Evolutionary conservation across 2,113 vertebrate species (phyloP).

Genomic region (Eulacestoma nigropectus): DNA sequence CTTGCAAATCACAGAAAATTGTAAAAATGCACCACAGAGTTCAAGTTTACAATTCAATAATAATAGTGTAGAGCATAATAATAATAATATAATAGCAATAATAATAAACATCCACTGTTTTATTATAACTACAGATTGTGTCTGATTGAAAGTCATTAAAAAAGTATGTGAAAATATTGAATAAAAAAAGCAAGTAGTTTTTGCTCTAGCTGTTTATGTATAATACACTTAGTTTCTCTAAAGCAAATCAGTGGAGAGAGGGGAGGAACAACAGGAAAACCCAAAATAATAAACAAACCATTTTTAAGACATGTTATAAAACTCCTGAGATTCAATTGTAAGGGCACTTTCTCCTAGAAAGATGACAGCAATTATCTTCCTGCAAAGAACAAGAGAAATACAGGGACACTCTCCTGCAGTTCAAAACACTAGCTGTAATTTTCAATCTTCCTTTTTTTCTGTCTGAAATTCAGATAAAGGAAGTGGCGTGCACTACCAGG

Average conservation of each 20-base stretch:
- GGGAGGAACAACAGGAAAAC: not conserved
- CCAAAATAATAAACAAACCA: constrained; percentile 17
- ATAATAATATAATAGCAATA: constrained; percentile 46
- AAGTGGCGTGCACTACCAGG: not conserved
- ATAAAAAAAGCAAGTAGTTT: not conserved
- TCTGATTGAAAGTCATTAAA: constrained; percentile 47
- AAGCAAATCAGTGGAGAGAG: not conserved
- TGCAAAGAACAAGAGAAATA: constrained; percentile 1
- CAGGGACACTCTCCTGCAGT: not conserved
- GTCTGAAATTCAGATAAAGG: not conserved
- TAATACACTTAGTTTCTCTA: not conserved
- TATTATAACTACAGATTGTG: constrained; percentile 11
- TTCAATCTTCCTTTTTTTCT: not conserved
- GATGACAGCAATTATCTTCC: constrained; percentile 26
- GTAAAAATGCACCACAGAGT: constrained; percentile 11
- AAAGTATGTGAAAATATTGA: not conserved
- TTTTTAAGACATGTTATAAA: constrained; percentile 26
- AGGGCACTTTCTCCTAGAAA: not conserved
- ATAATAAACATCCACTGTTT: constrained; percentile 17
- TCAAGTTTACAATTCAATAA: constrained; percentile 37
- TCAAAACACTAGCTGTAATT: not conserved
- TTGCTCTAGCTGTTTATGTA: not conserved
- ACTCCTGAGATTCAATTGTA: not conserved
- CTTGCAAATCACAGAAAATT: constrained; percentile 20
- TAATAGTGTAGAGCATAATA: constrained; percentile 14